Evolutionary conservation across 2,888 invertebrate species (phyloP).

Genomic region (Dicranocentrus wangi): DNA sequence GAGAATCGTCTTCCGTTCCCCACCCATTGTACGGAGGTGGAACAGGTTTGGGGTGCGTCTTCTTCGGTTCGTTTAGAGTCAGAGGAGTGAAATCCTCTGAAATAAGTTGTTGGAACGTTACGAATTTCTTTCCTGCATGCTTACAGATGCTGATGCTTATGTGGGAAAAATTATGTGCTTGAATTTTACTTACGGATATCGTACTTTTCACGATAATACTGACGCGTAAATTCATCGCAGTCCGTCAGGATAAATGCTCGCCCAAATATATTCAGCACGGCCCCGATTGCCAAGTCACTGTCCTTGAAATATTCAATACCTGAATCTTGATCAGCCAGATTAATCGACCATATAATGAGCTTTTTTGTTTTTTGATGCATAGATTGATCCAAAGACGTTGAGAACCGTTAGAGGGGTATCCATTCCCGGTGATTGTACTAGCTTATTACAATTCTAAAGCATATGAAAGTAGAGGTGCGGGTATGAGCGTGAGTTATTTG

Average conservation of each 20-base stretch:
- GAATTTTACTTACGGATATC: conserved; percentile 78
- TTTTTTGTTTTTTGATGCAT: conserved; percentile 76
- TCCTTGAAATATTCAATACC: conserved; percentile 72
- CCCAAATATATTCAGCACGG: conserved; percentile 86
- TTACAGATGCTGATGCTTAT: neutral
- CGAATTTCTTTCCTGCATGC: neutral
- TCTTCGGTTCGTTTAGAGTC: conserved; percentile 73
- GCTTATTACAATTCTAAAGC: conserved; percentile 56
- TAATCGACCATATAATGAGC: conserved; percentile 78
- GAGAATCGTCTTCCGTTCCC: conserved; percentile 91
- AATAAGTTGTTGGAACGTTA: conserved; percentile 51
- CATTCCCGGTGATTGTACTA: conserved; percentile 71
- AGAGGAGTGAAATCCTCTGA: conserved; percentile 81
- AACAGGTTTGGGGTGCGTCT: conserved; percentile 75
- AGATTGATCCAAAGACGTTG: conserved; percentile 80
- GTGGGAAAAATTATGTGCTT: neutral
- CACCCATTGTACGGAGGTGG: conserved; percentile 87
- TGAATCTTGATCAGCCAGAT: conserved; percentile 74
- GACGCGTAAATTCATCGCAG: conserved; percentile 89
- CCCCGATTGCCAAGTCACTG: conserved; percentile 86
- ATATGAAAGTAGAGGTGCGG: conserved; percentile 16
- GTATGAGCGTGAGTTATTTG: too few relatives aligned
- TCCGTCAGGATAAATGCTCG: conserved; percentile 86
- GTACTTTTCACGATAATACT: conserved; percentile 85
- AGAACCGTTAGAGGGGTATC: conserved; percentile 77